A percentile compares a stretch with the other conserved stretches of the same genome.
phyloP scores from a whole-genome alignment of 1,140 invertebrate species.

The Caenorhabditis remanei region DNA sequence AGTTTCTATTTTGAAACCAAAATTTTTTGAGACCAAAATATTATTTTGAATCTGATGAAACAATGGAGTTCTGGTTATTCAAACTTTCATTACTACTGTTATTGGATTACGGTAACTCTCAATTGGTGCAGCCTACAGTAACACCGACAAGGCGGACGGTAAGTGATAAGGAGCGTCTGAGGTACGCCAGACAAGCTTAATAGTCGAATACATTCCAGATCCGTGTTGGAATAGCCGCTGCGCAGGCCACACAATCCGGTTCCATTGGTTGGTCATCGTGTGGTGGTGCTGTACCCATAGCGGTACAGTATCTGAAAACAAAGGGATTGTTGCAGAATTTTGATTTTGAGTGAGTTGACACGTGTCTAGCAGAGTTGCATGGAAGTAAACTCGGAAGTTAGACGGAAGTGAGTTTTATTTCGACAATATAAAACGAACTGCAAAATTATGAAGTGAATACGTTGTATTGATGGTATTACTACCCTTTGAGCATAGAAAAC shows the following conservation, averaged over 20 bases:
- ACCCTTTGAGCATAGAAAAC: too few relatives aligned
- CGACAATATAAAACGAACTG: too few relatives aligned
- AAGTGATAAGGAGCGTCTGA: background rate
- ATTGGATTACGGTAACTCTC: background rate
- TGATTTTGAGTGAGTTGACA: slow-evolving; percentile 15
- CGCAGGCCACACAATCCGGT: background rate
- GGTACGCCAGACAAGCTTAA: too few relatives aligned
- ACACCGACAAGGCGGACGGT: background rate
- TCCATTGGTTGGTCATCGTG: slow-evolving; percentile 31
- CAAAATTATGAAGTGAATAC: too few relatives aligned
- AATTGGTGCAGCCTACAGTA: background rate
- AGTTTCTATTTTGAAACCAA: background rate
- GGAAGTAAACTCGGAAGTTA: too few relatives aligned
- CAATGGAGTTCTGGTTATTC: background rate
- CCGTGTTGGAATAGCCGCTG: slow-evolving; percentile 11
- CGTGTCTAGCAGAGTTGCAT: too few relatives aligned
- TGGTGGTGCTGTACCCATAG: slow-evolving; percentile 15
- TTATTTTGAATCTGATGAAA: background rate
- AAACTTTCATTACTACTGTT: background rate
- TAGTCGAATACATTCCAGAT: background rate
- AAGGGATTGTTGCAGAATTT: background rate
- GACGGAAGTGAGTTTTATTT: too few relatives aligned
- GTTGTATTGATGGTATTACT: too few relatives aligned
- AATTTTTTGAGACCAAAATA: background rate
- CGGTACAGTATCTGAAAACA: slow-evolving; percentile 19